Evolutionary conservation across 2,797 vertebrate species (phyloP), one percentile per base, ranked within the genome.

Genomic region (Dermochelys coriacea): DNA sequence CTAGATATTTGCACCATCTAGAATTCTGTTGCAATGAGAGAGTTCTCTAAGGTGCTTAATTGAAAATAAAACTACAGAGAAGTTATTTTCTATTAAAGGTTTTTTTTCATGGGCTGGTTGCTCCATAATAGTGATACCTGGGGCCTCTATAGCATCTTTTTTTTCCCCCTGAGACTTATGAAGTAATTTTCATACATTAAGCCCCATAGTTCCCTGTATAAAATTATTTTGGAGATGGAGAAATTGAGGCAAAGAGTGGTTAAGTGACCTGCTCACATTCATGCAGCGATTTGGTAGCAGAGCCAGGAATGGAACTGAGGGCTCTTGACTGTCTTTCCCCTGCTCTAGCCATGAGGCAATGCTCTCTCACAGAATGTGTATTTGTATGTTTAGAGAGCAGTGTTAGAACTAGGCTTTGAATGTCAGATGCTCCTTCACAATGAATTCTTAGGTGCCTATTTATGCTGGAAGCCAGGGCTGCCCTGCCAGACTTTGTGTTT

Each of bases 381-480:
- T 59, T 85, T 82, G 37, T 88, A 83, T 87, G 95, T 96, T 95
- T 89, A 93, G 94, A 88, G 85, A 79, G 79, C 86, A 41, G 45
- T 91, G 54, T 86, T 82, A 19, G 61, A 64, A 34, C 31, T 8
- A 64, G 61, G 54, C 80, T 84, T 54, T 93, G 84, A 85, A 83
- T 0, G 0, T 86, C 95, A 94, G 91, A 85, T 91, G 82, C 84
- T 50, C 1, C 92, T n/a, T 80, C 94, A 92, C 89, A 96, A 79
- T 15, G 92, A 91, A 45, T 83, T 90, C 92, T 89, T 83, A 16
- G 49, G 74, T 88, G 37, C 91, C 85, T 1, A 0, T 51, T 87
- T 50, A 80, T 80, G 95, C 87, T 19, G 2, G 85, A 79, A 77
- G 78, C 15, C 9, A 91, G 91, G 61, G 75, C 86, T 0, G 0